A percentile compares a stretch with the other conserved stretches of the same genome.
Evolutionary conservation across 2,797 vertebrate species (phyloP).

Genomic region (Pelobates cultripes): DNA sequence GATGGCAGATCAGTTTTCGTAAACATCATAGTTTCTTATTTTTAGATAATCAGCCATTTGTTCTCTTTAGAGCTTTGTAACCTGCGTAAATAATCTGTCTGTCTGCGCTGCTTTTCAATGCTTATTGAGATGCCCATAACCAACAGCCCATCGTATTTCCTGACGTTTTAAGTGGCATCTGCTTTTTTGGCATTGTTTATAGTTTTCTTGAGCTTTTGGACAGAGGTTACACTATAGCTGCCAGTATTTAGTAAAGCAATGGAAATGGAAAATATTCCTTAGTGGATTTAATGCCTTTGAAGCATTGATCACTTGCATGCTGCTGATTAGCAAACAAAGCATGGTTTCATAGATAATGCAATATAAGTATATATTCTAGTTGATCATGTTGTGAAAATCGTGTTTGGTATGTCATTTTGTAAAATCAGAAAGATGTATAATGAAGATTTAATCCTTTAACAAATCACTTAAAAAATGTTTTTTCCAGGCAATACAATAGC

Average conservation of each 20-base stretch:
- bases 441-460: no score
- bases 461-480: no score
- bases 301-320: constrained; percentile 23
- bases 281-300: constrained; percentile 24
- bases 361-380: constrained; percentile 8
- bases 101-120: constrained; percentile 7
- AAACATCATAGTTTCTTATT: no score
- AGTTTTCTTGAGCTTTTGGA: constrained; percentile 27
- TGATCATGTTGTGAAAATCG: neutral
- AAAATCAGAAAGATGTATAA: no score
- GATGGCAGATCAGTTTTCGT: no score
- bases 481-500: no score
- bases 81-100: no score
- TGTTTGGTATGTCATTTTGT: no score
- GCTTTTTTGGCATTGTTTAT: constrained; percentile 41
- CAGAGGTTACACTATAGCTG: constrained; percentile 6
- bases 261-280: constrained; percentile 22
- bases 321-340: constrained; percentile 8
- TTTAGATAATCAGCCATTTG: no score
- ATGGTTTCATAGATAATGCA: neutral
- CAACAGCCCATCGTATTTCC: constrained; percentile 33
- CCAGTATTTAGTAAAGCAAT: constrained; percentile 33
- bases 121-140: constrained; percentile 6
- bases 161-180: constrained; percentile 53
- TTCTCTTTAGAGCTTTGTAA: no score